Percentiles rank a stretch among this genome's conserved stretches.
These are phyloP conservation scores for Listrodromus nycthemerus DNA, from an alignment of 2,888 invertebrate genomes.

Conservation along the genomic window DNA sequence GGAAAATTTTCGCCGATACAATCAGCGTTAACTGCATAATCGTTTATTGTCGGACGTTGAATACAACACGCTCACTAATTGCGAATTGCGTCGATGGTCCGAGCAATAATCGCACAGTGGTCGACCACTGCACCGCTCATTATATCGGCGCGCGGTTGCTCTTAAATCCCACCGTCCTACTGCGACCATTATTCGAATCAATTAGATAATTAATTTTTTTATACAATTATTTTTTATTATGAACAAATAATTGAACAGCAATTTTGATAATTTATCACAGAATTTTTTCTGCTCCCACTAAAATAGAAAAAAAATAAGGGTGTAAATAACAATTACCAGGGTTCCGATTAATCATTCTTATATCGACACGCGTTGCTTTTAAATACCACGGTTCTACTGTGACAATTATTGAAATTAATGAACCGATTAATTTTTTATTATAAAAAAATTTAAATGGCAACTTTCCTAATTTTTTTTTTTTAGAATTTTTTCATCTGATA, in stretches of 20 bases:
- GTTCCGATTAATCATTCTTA: too few species aligned
- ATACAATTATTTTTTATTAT: too few species aligned
- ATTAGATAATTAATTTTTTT: background rate
- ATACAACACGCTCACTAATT: slow-evolving; percentile 34
- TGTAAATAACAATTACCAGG: too few species aligned
- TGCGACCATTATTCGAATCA: background rate
- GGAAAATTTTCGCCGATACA: slow-evolving; percentile 16
- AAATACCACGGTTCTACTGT: too few species aligned
- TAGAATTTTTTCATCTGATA: too few species aligned
- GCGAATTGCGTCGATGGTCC: slow-evolving; percentile 35
- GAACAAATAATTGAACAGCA: background rate
- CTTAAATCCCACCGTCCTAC: background rate
- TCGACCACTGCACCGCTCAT: slow-evolving; percentile 37
- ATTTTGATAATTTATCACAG: background rate
- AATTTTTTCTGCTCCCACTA: background rate
- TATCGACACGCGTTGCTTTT: too few species aligned
- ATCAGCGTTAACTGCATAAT: slow-evolving; percentile 1
- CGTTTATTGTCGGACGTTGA: slow-evolving; percentile 3
- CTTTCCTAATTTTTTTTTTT: too few species aligned
- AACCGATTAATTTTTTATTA: too few species aligned
- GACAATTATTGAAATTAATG: too few species aligned
- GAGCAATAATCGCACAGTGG: slow-evolving; percentile 48
- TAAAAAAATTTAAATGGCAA: too few species aligned
- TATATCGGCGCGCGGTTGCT: slow-evolving; percentile 5
- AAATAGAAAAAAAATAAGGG: background rate